Percentiles rank a stretch among this genome's conserved stretches.
Conservation (phyloP, 2,888 invertebrate species). For the Drosophila diplacantha region DNA sequence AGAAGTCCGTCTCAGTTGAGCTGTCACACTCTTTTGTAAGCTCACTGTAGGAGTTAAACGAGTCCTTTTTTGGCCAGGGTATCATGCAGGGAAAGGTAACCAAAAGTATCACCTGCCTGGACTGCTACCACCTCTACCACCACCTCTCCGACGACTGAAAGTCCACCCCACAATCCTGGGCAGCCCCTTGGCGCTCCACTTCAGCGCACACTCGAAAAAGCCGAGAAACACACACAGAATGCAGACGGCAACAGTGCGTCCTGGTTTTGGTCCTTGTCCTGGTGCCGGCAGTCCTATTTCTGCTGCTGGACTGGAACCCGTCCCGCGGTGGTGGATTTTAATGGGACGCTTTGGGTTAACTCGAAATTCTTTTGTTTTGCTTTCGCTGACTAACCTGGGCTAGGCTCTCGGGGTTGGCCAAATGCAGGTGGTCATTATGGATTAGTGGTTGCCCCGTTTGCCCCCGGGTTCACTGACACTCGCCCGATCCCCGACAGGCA, state of each 20-base stretch:
- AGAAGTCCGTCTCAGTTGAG: conserved; percentile 4
- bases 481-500: conserved; percentile 2
- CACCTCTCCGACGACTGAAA: conserved; percentile 5
- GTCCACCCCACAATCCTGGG: conserved; percentile 12
- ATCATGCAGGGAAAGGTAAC: conserved; percentile 22
- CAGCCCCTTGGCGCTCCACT: conserved; percentile 58
- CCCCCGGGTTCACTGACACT: conserved; percentile 56
- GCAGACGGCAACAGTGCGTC: conserved; percentile 35
- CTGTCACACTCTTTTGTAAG: conserved; percentile 11
- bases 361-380: conserved; percentile 69
- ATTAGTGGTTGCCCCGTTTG: conserved; percentile 44
- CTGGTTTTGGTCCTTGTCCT: conserved; percentile 43
- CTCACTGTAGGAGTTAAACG: conserved; percentile 15
- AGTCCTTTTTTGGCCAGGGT: conserved; percentile 18
- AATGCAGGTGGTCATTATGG: conserved; percentile 65
- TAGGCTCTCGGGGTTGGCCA: conserved; percentile 33
- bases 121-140: conserved; percentile 14
- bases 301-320: conserved; percentile 20
- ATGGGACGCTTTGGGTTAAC: conserved; percentile 70
- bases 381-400: conserved; percentile 43
- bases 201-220: conserved; percentile 59
- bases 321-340: conserved; percentile 62
- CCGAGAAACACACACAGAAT: conserved; percentile 17
- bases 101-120: conserved; percentile 64
- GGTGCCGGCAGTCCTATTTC: conserved; percentile 12